These are phyloP conservation scores for Orycteropus afer DNA, from an alignment of 2,113 vertebrate genomes.

Conservation along the genomic window DNA sequence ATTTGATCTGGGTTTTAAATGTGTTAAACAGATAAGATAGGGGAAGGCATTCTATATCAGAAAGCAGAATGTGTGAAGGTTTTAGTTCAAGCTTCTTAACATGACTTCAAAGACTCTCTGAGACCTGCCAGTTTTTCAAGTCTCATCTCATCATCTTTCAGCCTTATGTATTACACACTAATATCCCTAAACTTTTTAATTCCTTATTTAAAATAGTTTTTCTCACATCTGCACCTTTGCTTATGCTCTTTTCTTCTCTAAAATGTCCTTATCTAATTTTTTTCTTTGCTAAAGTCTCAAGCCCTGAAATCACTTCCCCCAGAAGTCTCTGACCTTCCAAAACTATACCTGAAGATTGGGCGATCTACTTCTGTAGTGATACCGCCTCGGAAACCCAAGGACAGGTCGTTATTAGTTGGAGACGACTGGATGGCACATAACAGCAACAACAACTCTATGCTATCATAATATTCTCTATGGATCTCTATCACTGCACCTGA, in stretches of 20 bases:
- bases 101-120: neutral
- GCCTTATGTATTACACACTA: neutral
- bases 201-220: constrained; percentile 10
- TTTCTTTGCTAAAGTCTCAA: constrained; percentile 32
- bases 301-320: neutral
- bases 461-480: neutral
- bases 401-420: too few relatives aligned
- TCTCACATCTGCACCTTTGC: neutral
- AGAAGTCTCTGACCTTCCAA: constrained; percentile 1
- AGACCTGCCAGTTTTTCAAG: neutral
- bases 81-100: constrained; percentile 14
- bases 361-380: too few relatives aligned
- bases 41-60: neutral
- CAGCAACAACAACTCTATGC: too few relatives aligned
- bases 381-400: too few relatives aligned
- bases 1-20: constrained; percentile 48
- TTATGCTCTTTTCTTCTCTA: neutral
- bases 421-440: too few relatives aligned
- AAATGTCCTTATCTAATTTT: constrained; percentile 14
- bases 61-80: neutral
- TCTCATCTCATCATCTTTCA: neutral
- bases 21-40: neutral
- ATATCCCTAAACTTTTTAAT: neutral
- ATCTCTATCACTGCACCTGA: neutral
- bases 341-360: too few relatives aligned